Conservation (phyloP, 2,113 vertebrate species). For the Oceanodroma tethys region DNA sequence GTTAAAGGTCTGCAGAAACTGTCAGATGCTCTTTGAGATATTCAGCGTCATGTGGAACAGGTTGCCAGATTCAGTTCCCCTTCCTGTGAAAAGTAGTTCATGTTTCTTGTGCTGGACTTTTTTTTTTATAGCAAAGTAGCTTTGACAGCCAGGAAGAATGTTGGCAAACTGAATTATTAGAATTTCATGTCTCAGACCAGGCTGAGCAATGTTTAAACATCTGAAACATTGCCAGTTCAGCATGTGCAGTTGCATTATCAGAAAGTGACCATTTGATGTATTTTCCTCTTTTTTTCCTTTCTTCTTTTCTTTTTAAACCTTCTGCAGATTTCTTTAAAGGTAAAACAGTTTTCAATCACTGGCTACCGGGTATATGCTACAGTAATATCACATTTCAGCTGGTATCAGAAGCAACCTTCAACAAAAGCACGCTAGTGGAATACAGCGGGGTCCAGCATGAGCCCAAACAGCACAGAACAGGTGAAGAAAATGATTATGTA, state of each 20-base stretch:
- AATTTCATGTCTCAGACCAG: background rate
- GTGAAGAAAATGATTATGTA: conserved; percentile 54
- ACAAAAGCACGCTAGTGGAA: conserved; percentile 81
- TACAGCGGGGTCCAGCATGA: conserved; percentile 84
- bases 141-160: background rate
- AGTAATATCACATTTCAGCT: conserved; percentile 94
- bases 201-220: background rate
- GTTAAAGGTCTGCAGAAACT: background rate
- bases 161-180: background rate
- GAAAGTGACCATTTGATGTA: background rate
- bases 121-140: background rate
- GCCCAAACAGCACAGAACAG: conserved; percentile 86
- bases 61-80: conserved; percentile 8
- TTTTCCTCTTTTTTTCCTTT: background rate
- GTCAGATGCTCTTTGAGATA: background rate
- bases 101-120: background rate
- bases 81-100: background rate
- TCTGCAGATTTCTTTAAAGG: conserved; percentile 88
- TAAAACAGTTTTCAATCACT: conserved; percentile 95
- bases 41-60: background rate
- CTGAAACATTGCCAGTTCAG: background rate
- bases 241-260: background rate
- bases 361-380: conserved; percentile 92
- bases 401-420: conserved; percentile 89
- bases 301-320: background rate